phyloP scores from a whole-genome alignment of 2,797 vertebrate genomes.

The Poecilia gillii region DNA sequence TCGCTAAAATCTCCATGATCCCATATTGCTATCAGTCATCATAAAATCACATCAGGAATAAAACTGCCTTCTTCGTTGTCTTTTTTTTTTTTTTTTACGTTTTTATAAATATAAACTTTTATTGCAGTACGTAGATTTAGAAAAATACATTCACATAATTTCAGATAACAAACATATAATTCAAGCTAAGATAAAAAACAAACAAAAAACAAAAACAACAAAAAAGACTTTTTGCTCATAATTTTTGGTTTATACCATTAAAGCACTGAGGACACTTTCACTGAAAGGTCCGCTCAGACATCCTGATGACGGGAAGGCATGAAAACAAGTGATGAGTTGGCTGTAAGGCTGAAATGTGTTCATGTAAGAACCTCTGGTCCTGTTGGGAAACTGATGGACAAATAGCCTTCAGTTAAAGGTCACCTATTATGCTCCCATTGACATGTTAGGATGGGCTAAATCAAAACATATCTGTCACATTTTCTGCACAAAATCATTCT shows the following conservation, averaged over 20 bases:
- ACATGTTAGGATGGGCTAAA: too few relatives aligned
- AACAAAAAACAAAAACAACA: constrained; percentile 25
- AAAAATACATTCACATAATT: constrained; percentile 99
- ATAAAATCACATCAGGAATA: constrained; percentile 28
- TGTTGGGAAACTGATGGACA: constrained; percentile 66
- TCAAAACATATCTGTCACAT: too few relatives aligned
- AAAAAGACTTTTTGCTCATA: constrained; percentile 68
- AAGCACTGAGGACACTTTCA: constrained; percentile 86
- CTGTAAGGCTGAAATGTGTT: constrained; percentile 61
- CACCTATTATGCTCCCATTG: too few relatives aligned
- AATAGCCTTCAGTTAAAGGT: constrained; percentile 49
- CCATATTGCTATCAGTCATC: constrained; percentile 3
- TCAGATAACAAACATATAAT: constrained; percentile 96
- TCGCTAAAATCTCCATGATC: constrained; percentile 26
- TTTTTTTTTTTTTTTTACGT: constrained; percentile 59
- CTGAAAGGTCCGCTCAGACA: constrained; percentile 58
- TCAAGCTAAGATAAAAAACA: constrained; percentile 88
- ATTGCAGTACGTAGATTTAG: constrained; percentile 97
- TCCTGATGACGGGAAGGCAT: constrained; percentile 36
- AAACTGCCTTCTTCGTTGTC: constrained; percentile 18
- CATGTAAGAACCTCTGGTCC: constrained; percentile 54
- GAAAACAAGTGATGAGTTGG: constrained; percentile 36
- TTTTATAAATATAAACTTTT: constrained; percentile 99
- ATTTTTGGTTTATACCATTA: constrained; percentile 90
- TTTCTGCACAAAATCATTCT: too few relatives aligned